Base-by-base conservation (phyloP, 2,113 vertebrate species). In the Rissa tridactyla region DNA sequence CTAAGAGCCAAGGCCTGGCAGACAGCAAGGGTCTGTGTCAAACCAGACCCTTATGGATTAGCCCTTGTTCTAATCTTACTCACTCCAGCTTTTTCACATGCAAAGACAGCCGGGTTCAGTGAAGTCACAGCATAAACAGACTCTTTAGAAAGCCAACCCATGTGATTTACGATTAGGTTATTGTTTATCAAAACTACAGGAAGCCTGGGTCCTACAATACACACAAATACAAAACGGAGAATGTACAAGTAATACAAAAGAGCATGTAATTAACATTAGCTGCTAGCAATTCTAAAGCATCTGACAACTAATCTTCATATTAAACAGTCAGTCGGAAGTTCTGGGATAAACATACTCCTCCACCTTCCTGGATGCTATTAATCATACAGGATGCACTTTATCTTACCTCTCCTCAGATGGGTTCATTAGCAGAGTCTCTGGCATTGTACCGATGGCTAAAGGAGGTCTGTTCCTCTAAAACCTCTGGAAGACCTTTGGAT, bases 351-450 rank as follows among this genome's bases (percentile, higher is more conserved):
- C 11, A 23, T 29, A 57, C 77, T 77, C 61, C 82, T 92, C 49
- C 71, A 47, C 94, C 78, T 97, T 96, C 96, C 97, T 82, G 95
- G 75, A 88, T 44, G 51, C 49, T 70, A 77, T 83, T 86, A 88
- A 92, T 90, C 92, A 92, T 25, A 89, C 81, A 40, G 96, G 96
- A 96, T 91, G 66, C 92, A 95, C 80, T 92, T 82, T 85, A 57
- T 94, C 97, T 98, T 87, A 98, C 98, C 98, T 97, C 97, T 82
- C 97, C 98, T 73, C 9, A 1, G 82, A 96, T 64, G 32, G 97
- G 93, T 66, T 98, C 95, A 49, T 90, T 95, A 82, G 97, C 95
- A 78, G 85, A 87, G 86, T 88, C 97, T 68, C 97, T 97, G 88
- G 97, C 29, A 0, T 96, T 58, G 38, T 92, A 97, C 55, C 92